A percentile compares a stretch with the other conserved stretches of the same genome.
Conservation (phyloP, 2,888 invertebrate genomes). For the Anticlea derivata region DNA sequence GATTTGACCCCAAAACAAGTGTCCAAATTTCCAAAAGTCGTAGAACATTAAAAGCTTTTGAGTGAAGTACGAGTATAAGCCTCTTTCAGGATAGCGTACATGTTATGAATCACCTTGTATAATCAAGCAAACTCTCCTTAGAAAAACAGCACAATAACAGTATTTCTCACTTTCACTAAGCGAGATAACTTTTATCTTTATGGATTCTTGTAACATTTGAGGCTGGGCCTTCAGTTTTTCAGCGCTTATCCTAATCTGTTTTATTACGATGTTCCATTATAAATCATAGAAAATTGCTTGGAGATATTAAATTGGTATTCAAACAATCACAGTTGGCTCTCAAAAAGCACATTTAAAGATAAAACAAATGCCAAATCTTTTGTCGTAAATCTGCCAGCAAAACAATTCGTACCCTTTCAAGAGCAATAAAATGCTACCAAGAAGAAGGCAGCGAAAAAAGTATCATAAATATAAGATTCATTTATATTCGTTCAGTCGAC, state of each 20-base stretch:
- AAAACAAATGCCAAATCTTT: constrained; percentile 80
- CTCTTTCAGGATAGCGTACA: too few species aligned
- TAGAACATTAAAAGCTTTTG: too few species aligned
- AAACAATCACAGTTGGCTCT: constrained; percentile 56
- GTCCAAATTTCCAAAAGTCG: too few species aligned
- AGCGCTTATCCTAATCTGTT: constrained; percentile 19
- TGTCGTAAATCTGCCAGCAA: constrained; percentile 82
- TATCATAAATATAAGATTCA: constrained; percentile 83
- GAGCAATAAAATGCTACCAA: constrained; percentile 81
- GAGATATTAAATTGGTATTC: constrained; percentile 52
- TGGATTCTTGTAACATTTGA: constrained; percentile 25
- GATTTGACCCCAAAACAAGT: too few species aligned
- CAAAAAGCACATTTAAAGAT: constrained; percentile 68
- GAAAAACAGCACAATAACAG: constrained; percentile 20
- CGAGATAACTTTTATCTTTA: constrained; percentile 30
- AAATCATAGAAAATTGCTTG: constrained; percentile 44
- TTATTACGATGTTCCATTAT: constrained; percentile 32
- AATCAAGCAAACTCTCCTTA: not conserved
- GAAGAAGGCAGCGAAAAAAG: constrained; percentile 77
- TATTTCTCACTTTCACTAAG: constrained; percentile 26
- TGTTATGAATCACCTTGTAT: too few species aligned
- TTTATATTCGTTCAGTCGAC: constrained; percentile 80
- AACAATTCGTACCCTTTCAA: constrained; percentile 83
- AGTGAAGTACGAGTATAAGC: too few species aligned
- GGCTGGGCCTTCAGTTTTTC: constrained; percentile 21